These are phyloP conservation scores for Portevinia maculata DNA, from an alignment of 2,888 invertebrate genomes.

Conservation along the genomic window DNA sequence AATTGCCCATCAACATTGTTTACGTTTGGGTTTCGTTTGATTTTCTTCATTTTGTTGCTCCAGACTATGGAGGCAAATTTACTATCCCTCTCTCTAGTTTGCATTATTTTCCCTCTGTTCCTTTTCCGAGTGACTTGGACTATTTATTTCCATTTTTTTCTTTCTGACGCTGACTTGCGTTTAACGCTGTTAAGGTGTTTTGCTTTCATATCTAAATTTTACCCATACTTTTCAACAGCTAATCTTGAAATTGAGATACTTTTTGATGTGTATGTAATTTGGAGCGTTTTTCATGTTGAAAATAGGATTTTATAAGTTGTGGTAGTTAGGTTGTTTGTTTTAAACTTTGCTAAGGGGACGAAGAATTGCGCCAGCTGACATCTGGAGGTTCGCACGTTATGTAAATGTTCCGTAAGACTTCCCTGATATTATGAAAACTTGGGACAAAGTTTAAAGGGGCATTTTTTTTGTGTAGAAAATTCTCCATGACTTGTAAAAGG, in stretches of 20 bases:
- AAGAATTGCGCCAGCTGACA: background rate
- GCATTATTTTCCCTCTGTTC: constrained; percentile 16
- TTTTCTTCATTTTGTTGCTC: background rate
- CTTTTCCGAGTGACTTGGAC: constrained; percentile 5
- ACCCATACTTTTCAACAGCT: background rate
- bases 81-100: constrained; percentile 11
- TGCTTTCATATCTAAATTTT: constrained; percentile 20
- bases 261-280: constrained; percentile 36
- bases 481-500: no score
- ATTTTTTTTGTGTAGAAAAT: no score
- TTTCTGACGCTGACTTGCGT: constrained; percentile 18
- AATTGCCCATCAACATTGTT: constrained; percentile 69
- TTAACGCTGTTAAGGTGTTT: constrained; percentile 30
- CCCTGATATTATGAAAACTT: no score
- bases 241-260: constrained; percentile 59
- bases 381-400: constrained; percentile 44
- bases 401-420: constrained; percentile 18
- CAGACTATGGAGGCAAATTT: constrained; percentile 8
- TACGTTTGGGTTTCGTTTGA: constrained; percentile 42
- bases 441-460: no score
- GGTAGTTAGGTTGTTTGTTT: no score
- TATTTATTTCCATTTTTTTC: constrained; percentile 5
- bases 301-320: no score
- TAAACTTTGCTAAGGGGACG: background rate
- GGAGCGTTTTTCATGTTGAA: constrained; percentile 5